Base-by-base conservation (phyloP, 2,797 vertebrate genomes). In the Meriones psammophilus region DNA sequence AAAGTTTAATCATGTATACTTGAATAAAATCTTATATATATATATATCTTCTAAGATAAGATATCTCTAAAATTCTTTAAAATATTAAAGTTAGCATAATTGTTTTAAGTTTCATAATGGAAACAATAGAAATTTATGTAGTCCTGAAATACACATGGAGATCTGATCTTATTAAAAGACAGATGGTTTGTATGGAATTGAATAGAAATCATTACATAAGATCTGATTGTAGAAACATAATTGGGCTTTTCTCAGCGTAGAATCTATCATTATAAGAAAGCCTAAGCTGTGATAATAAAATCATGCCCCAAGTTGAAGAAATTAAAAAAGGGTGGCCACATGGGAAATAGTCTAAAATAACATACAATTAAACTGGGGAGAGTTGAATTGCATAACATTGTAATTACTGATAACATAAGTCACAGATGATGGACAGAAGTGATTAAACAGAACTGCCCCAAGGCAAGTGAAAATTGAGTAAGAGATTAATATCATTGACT, bases 371-470 rank as follows among this genome's bases (percentile, higher is more conserved):
- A 91, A 68, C 39, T 50, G 26, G n/a, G 50, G n/a, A 93, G 78
- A 96, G 80, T 96, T 26, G 39, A 92, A 76, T 50, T 94, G n/a
- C 14, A 88, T 92, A 81, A 74, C 50, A 88, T 54, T 91, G 50
- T 89, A 79, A 93, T 84, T 95, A 94, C 62, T 91, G 91, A 74
- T 92, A 94, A 85, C 74, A 64, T 42, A 79, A 90, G 28, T 54
- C 77, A 90, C 69, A 96, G 80, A 81, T 10, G 17, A 62, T 26
- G 8, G 66, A 88, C 73, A 83, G n/a, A 18, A 73, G 30, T 74
- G 86, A 96, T 95, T 93, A 93, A 87, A 77, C 0, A 93, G 88
- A 96, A 92, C 81, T 39, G 15, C 56, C 78, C 73, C 14, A 78
- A 93, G 74, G 92, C 56, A 76, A 94, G 60, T 46, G 71, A 69